Conservation (phyloP, 2,888 invertebrate species). For the Rhingia rostrata region DNA sequence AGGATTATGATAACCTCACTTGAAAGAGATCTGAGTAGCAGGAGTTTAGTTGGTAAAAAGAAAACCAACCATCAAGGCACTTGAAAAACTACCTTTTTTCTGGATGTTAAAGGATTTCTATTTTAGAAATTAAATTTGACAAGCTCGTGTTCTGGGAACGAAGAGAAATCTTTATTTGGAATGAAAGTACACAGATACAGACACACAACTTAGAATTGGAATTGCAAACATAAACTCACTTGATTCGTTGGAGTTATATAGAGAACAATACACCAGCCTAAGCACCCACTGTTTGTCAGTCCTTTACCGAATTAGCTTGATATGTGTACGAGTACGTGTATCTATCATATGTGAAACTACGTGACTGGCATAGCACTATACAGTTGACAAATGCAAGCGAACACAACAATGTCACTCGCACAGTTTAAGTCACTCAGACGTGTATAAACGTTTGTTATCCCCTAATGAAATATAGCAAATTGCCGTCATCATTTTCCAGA, state of each 20-base stretch:
- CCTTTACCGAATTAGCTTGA: slow-evolving; percentile 56
- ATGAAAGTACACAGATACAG: slow-evolving; percentile 17
- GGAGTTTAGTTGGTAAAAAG: background rate
- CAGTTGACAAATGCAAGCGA: slow-evolving; percentile 49
- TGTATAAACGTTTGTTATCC: slow-evolving; percentile 65
- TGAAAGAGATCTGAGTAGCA: slow-evolving; percentile 28
- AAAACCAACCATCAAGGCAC: slow-evolving; percentile 13
- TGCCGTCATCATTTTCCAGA: slow-evolving; percentile 66
- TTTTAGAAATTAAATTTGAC: slow-evolving; percentile 49
- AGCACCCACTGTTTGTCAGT: slow-evolving; percentile 40
- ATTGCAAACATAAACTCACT: slow-evolving; percentile 38
- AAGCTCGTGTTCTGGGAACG: background rate
- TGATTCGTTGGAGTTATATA: background rate
- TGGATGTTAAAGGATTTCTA: slow-evolving; percentile 29
- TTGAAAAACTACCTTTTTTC: slow-evolving; percentile 29
- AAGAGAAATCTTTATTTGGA: slow-evolving; percentile 9
- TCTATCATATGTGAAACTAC: slow-evolving; percentile 31
- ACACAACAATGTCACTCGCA: slow-evolving; percentile 66
- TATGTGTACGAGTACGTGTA: background rate
- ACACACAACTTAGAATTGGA: slow-evolving; percentile 26
- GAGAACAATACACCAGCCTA: background rate
- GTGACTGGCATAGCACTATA: slow-evolving; percentile 41
- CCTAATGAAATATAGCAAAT: slow-evolving; percentile 72
- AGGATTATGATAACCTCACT: slow-evolving; percentile 54
- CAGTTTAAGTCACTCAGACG: slow-evolving; percentile 65